Conservation (phyloP, 2,113 vertebrate genomes). For the Channa argus region DNA sequence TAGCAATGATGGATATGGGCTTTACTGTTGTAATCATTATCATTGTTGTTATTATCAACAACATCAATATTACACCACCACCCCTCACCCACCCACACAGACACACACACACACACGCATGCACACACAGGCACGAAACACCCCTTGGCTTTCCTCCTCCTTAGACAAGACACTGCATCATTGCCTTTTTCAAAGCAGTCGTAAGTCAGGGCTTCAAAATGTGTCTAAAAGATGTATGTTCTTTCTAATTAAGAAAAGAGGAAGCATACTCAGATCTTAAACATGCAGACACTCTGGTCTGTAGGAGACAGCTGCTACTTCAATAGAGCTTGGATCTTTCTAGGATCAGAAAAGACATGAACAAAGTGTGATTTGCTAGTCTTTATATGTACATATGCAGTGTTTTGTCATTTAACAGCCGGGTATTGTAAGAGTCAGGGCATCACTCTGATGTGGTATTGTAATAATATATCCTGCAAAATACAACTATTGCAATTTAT, state of each 20-base stretch:
- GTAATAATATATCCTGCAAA: background rate
- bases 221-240: slow-evolving; percentile 49
- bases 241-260: slow-evolving; percentile 59
- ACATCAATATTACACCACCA: slow-evolving; percentile 53
- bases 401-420: background rate
- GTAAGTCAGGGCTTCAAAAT: slow-evolving; percentile 30
- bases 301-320: slow-evolving; percentile 24
- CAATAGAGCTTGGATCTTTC: background rate
- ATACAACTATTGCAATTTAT: background rate
- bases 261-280: slow-evolving; percentile 31
- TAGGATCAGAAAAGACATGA: background rate
- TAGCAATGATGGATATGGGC: slow-evolving; percentile 56
- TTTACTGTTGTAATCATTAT: slow-evolving; percentile 67
- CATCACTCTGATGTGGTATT: background rate
- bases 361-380: background rate
- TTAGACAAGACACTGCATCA: slow-evolving; percentile 55
- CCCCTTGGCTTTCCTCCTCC: slow-evolving; percentile 34
- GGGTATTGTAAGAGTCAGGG: background rate
- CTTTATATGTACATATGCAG: background rate
- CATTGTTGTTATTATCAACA: slow-evolving; percentile 69
- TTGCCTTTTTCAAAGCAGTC: slow-evolving; percentile 46
- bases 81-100: background rate
- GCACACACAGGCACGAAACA: slow-evolving; percentile 15
- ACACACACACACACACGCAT: slow-evolving; percentile 8
- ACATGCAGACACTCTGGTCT: slow-evolving; percentile 27